Base-by-base conservation (phyloP, 2,113 vertebrate genomes). In the Atlantisia rogersi region DNA sequence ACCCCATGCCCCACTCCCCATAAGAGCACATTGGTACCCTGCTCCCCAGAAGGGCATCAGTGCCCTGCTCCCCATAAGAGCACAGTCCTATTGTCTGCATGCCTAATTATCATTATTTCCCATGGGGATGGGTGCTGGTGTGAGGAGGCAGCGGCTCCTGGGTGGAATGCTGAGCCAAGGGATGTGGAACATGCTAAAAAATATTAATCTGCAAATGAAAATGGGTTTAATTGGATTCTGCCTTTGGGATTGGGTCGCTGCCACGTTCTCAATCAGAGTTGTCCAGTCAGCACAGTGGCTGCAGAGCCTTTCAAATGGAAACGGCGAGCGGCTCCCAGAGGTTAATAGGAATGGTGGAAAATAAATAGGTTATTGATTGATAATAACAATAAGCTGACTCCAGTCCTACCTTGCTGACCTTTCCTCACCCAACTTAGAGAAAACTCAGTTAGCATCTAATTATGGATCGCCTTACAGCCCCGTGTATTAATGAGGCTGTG, bases 361-460 rank as follows among this genome's bases (percentile, higher is more conserved):
- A 98, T 98, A 98, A 98, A 98, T 98, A 98, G 98, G 97, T 98
- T 98, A 98, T 98, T 98, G 98, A 98, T 98, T 98, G 98, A 97
- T 98, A 97, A 97, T 98, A 98, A 97, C 97, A 98, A 98, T 98
- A 97, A 97, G 97, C 98, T 94, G 96, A 96, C 98, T 98, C 92
- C 95, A 86, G 80, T 92, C 95, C 96, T 97, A 96, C 97, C 97
- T 97, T 88, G 73, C 55, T 97, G 97, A 98, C 98, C 98, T 97
- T 94, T 95, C 39, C 96, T 97, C 97, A 95, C 97, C 97, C 97
- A 94, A 94, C 95, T 91, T 92, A 94, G 75, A 25, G 98, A 95
- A 97, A 98, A 98, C 94, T 97, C 96, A 29, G 97, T 98, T 98
- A 98, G 98, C 98, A 98, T 98, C 97, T 98, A 90, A 98, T 98